Conservation (phyloP, 2,113 vertebrate species). For the Dasyurus viverrinus region DNA sequence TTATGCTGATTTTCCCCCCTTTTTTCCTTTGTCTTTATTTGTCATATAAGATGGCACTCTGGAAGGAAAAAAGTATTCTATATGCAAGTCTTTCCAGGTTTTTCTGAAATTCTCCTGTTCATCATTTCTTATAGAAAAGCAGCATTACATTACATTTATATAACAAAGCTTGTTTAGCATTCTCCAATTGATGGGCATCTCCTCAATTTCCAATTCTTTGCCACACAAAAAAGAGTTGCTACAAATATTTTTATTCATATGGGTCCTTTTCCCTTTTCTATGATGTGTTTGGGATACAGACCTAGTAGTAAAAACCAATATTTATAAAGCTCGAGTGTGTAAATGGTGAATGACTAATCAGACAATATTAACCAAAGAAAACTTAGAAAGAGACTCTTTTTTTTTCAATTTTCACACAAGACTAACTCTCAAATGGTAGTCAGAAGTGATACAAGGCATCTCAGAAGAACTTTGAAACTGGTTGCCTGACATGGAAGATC, state of each 20-base stretch:
- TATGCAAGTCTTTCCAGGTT: too few species aligned
- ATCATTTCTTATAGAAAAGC: too few species aligned
- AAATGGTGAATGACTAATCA: not conserved
- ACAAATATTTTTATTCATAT: too few species aligned
- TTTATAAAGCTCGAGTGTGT: not conserved
- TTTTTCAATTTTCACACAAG: not conserved
- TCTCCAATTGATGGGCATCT: too few species aligned
- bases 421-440: not conserved
- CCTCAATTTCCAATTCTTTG: too few species aligned
- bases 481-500: not conserved
- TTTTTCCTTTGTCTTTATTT: not conserved
- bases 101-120: too few species aligned
- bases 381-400: constrained; percentile 8
- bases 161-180: too few species aligned
- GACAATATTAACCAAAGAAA: constrained; percentile 9
- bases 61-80: not conserved
- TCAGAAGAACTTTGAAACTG: not conserved
- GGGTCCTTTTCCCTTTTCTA: too few species aligned
- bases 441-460: not conserved
- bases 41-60: not conserved
- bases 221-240: too few species aligned
- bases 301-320: not conserved
- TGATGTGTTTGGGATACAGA: too few species aligned
- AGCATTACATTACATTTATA: too few species aligned
- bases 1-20: not conserved